Evolutionary conservation across 1,140 invertebrate species (phyloP).

Genomic region (Drosophila parabipectinata): DNA sequence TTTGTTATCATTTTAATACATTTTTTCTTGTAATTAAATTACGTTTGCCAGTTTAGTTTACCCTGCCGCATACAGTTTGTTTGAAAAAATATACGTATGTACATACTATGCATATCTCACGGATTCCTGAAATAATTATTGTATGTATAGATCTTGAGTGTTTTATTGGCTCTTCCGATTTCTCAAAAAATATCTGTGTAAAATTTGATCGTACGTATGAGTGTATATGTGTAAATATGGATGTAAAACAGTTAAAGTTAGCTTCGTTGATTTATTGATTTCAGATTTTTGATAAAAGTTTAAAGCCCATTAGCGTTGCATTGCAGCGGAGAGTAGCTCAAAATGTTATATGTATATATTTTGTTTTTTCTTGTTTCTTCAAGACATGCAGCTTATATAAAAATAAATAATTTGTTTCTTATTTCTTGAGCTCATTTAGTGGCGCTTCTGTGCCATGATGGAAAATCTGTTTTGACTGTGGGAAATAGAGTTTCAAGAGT

Average conservation of each 20-base stretch:
- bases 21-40: slow-evolving; percentile 65
- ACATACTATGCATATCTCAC: slow-evolving; percentile 40
- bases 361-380: slow-evolving; percentile 14
- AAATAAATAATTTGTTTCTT: slow-evolving; percentile 27
- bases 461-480: slow-evolving; percentile 16
- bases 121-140: slow-evolving; percentile 34
- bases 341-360: slow-evolving; percentile 10
- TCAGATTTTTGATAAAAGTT: slow-evolving; percentile 47
- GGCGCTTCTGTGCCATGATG: slow-evolving; percentile 15
- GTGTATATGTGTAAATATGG: slow-evolving; percentile 44
- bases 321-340: slow-evolving; percentile 50
- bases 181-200: slow-evolving; percentile 53
- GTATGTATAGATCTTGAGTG: slow-evolving; percentile 40
- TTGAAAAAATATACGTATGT: slow-evolving; percentile 70
- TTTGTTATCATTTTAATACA: slow-evolving; percentile 40
- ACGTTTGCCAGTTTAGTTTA: slow-evolving; percentile 59
- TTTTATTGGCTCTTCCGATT: slow-evolving; percentile 12
- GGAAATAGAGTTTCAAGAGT: neutral
- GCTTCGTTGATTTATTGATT: slow-evolving; percentile 65
- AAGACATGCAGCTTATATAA: slow-evolving; percentile 39
- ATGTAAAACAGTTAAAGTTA: slow-evolving; percentile 59
- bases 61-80: slow-evolving; percentile 62
- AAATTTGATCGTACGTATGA: slow-evolving; percentile 37
- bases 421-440: slow-evolving; percentile 42
- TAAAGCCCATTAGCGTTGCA: slow-evolving; percentile 71